Percentiles rank a stretch among this genome's conserved stretches.
phyloP scores from a whole-genome alignment of 1,140 invertebrate genomes.

The Dendrolimus punctatus region DNA sequence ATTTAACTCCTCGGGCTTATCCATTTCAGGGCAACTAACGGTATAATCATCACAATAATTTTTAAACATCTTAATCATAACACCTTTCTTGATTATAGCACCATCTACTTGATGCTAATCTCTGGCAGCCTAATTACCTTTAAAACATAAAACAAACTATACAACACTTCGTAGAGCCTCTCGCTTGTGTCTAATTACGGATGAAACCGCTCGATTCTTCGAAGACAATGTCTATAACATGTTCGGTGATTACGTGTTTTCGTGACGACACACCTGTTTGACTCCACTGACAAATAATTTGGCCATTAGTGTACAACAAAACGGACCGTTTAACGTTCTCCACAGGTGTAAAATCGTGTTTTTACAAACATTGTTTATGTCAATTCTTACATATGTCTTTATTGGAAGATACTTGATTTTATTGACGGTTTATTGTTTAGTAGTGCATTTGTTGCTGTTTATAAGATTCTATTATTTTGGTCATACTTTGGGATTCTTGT shows the following conservation, averaged over 20 bases:
- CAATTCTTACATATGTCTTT: neutral
- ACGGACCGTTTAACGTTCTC: slow-evolving; percentile 28
- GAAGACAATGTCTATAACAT: slow-evolving; percentile 40
- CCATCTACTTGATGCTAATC: too few relatives aligned
- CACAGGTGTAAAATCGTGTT: slow-evolving; percentile 15
- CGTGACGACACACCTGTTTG: slow-evolving; percentile 46
- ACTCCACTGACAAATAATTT: slow-evolving; percentile 37
- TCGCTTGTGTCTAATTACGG: slow-evolving; percentile 44
- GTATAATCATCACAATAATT: too few relatives aligned
- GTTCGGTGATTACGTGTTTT: slow-evolving; percentile 43
- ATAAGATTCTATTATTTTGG: too few relatives aligned
- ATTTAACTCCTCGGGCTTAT: too few relatives aligned
- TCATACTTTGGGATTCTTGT: too few relatives aligned
- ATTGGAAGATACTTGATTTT: neutral
- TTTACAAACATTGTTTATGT: neutral
- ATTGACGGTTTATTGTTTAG: too few relatives aligned
- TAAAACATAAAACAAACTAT: too few relatives aligned
- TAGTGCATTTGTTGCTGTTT: too few relatives aligned
- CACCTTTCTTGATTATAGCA: too few relatives aligned
- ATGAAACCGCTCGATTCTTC: slow-evolving; percentile 34
- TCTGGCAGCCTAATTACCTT: too few relatives aligned
- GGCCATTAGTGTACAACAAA: slow-evolving; percentile 35
- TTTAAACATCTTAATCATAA: too few relatives aligned
- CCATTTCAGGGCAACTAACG: too few relatives aligned
- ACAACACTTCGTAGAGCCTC: slow-evolving; percentile 12